Percentiles rank a stretch among this genome's conserved stretches.
Evolutionary conservation across 37 sponge, comb jelly and placozoan genomes (phyloP).

Genomic region (Theonella swinhoei): DNA sequence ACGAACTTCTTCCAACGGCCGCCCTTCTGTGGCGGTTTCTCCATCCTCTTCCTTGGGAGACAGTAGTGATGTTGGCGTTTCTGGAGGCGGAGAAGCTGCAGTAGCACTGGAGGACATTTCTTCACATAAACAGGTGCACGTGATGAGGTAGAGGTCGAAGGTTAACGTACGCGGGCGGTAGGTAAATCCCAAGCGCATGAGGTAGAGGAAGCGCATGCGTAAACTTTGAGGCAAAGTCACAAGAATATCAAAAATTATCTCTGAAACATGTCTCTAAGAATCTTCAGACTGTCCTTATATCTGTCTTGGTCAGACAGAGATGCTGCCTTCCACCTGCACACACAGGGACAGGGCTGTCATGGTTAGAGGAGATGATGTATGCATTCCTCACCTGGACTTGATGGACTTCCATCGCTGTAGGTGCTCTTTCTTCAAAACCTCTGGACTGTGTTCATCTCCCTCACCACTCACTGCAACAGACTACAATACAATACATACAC

Average conservation of each 20-base stretch:
- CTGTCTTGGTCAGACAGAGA: conserved; percentile 35
- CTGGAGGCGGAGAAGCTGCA: background rate
- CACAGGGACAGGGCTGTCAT: background rate
- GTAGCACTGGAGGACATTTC: background rate
- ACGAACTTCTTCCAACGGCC: background rate
- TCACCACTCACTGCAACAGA: conserved; percentile 6
- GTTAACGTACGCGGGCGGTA: no score
- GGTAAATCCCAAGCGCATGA: no score
- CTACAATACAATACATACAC: background rate
- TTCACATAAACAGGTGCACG: background rate
- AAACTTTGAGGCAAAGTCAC: no score
- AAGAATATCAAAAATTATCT: no score
- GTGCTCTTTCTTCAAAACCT: conserved; percentile 6
- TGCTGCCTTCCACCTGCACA: conserved; percentile 33
- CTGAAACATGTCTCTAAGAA: conserved; percentile 36
- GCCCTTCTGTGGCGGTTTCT: background rate
- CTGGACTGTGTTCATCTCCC: background rate
- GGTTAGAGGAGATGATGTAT: background rate
- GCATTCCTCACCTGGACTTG: background rate
- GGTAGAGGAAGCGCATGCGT: no score
- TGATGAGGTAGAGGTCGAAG: background rate
- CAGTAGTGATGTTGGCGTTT: background rate
- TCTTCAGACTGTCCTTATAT: conserved; percentile 34
- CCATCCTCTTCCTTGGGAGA: background rate
- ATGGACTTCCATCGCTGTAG: conserved; percentile 51